A percentile compares a stretch with the other conserved stretches of the same genome.
Evolutionary conservation across 2,113 vertebrate species (phyloP).

Genomic region (Fukomys damarensis): DNA sequence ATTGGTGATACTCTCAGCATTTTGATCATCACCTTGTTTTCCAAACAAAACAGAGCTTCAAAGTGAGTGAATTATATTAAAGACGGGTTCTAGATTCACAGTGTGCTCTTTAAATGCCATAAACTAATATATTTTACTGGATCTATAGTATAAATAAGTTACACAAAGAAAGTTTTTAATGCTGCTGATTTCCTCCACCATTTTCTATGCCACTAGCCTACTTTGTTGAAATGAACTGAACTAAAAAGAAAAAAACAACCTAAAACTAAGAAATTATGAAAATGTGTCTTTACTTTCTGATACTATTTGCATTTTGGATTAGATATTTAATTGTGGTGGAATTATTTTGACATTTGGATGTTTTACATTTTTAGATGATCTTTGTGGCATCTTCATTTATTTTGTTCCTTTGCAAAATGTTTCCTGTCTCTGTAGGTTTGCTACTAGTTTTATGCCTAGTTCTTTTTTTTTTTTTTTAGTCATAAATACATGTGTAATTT

Average conservation of each 20-base stretch:
- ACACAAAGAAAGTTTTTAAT: neutral
- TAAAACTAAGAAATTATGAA: neutral
- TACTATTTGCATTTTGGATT: neutral
- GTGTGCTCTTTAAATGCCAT: neutral
- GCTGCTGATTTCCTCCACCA: neutral
- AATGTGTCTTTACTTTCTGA: neutral
- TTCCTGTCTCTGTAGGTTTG: neutral
- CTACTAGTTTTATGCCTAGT: neutral
- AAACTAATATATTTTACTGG: neutral
- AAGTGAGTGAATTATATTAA: neutral
- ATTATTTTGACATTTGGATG: neutral
- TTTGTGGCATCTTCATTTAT: neutral
- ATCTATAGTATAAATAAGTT: neutral
- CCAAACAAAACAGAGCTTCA: neutral
- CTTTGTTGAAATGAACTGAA: neutral
- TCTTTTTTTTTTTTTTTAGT: neutral
- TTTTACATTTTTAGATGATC: neutral
- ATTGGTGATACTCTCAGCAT: neutral
- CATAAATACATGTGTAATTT: neutral
- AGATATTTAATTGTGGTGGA: slow-evolving; percentile 7
- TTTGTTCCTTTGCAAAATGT: slow-evolving; percentile 39
- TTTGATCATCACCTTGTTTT: neutral
- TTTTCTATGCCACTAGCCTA: neutral
- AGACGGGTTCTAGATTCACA: neutral
- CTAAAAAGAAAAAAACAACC: neutral